Evolutionary conservation across 1,140 invertebrate genomes (phyloP).

Genomic region (Drosophila novamexicana): DNA sequence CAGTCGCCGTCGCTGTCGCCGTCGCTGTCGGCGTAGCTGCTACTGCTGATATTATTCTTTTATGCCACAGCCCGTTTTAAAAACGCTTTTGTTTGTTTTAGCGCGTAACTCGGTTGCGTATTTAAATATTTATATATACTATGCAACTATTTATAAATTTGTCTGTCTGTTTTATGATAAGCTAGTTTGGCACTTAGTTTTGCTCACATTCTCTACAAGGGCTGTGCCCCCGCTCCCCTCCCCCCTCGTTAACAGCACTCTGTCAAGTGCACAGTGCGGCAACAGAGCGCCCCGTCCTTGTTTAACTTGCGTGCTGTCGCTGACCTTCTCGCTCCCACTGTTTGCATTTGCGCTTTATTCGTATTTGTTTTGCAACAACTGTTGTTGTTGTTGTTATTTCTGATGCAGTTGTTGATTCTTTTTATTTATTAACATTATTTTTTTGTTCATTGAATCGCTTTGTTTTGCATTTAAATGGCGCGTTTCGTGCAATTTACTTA

Average conservation of each 20-base stretch:
- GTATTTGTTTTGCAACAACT: conserved; percentile 31
- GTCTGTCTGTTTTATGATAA: conserved; percentile 73
- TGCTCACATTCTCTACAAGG: conserved; percentile 6
- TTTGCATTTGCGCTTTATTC: conserved; percentile 33
- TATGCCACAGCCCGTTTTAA: conserved; percentile 2
- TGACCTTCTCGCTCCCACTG: neutral
- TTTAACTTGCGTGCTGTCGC: neutral
- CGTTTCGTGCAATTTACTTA: conserved; percentile 68
- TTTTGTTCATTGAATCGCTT: conserved; percentile 56
- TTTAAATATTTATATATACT: conserved; percentile 73
- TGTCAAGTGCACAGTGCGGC: conserved; percentile 36
- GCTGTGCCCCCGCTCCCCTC: neutral
- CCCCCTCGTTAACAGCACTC: conserved; percentile 28
- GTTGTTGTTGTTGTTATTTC: neutral
- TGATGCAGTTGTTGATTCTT: conserved; percentile 11
- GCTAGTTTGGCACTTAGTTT: conserved; percentile 59
- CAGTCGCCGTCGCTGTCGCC: conserved; percentile 3
- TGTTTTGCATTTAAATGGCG: conserved; percentile 68
- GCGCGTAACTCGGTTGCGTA: conserved; percentile 76
- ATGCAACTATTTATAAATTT: conserved; percentile 63
- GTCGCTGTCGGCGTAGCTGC: conserved; percentile 4
- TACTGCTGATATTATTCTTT: conserved; percentile 8
- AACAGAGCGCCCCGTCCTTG: conserved; percentile 5
- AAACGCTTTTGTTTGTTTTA: conserved; percentile 59
- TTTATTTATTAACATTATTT: conserved; percentile 7